Conservation (phyloP, 2,113 vertebrate species). For the Oryzias melastigma region DNA sequence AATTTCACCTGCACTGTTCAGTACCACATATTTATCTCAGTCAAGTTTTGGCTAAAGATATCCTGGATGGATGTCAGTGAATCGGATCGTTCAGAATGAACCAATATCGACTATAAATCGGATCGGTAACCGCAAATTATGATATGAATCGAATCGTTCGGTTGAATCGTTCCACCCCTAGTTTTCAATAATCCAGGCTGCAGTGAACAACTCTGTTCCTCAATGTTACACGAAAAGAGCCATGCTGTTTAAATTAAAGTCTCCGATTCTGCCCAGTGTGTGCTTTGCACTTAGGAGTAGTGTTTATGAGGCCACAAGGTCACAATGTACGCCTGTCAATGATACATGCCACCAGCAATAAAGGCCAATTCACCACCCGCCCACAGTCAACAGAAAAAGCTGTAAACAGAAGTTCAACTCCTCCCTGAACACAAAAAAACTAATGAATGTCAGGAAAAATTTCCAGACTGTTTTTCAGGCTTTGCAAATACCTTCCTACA, state of each 20-base stretch:
- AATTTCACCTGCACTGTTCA: no score
- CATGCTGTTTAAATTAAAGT: not conserved
- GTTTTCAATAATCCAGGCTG: not conserved
- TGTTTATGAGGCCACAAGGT: not conserved
- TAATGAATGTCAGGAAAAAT: no score
- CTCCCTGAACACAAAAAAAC: not conserved
- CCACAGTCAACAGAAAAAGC: constrained; percentile 14
- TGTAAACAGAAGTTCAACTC: constrained; percentile 5
- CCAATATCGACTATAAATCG: no score
- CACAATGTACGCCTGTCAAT: constrained; percentile 21
- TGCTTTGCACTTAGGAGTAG: constrained; percentile 16
- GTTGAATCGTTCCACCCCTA: not conserved
- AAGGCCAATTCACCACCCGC: constrained; percentile 8
- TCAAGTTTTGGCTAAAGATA: no score
- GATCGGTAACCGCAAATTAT: no score
- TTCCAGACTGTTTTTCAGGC: no score
- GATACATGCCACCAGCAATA: constrained; percentile 3
- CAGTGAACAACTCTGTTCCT: not conserved
- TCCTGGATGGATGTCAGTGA: no score
- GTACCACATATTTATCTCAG: no score
- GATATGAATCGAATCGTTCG: no score
- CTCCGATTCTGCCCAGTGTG: not conserved
- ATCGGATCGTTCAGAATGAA: no score
- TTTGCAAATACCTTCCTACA: no score
- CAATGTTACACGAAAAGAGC: not conserved